These are phyloP conservation scores for Tragelaphus scriptus DNA, from an alignment of 2,113 vertebrate species.

Conservation along the genomic window DNA sequence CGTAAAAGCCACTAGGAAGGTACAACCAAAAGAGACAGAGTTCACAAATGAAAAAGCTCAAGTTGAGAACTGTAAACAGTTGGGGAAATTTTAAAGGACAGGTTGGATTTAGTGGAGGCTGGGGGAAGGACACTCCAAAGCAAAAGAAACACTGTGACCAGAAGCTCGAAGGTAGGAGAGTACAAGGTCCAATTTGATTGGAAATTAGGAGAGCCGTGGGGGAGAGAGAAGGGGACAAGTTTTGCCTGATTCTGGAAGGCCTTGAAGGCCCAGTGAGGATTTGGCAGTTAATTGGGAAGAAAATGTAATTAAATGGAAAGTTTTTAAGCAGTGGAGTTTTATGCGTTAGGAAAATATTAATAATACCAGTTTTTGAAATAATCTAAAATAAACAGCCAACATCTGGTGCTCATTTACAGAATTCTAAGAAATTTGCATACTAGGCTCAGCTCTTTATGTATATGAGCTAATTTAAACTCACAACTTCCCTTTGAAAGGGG, in stretches of 20 bases:
- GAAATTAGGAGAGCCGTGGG: not conserved
- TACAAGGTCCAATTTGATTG: not conserved
- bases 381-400: conserved; percentile 23
- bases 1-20: not conserved
- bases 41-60: not conserved
- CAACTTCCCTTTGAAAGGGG: not conserved
- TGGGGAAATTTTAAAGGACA: not conserved
- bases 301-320: not conserved
- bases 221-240: not conserved
- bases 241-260: not conserved
- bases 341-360: not conserved
- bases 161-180: not conserved
- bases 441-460: not conserved
- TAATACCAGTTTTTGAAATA: conserved; percentile 6
- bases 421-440: not conserved
- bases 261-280: not conserved
- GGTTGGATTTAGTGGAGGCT: not conserved
- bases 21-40: not conserved
- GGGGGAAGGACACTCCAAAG: not conserved
- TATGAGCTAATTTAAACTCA: not conserved
- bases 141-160: conserved; percentile 14
- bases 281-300: conserved; percentile 16
- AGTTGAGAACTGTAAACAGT: not conserved
- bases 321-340: not conserved
- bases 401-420: not conserved